Evolutionary conservation across 2,797 vertebrate genomes (phyloP), one percentile per base, ranked within the genome.

Genomic region (Sebastes nivosus): DNA sequence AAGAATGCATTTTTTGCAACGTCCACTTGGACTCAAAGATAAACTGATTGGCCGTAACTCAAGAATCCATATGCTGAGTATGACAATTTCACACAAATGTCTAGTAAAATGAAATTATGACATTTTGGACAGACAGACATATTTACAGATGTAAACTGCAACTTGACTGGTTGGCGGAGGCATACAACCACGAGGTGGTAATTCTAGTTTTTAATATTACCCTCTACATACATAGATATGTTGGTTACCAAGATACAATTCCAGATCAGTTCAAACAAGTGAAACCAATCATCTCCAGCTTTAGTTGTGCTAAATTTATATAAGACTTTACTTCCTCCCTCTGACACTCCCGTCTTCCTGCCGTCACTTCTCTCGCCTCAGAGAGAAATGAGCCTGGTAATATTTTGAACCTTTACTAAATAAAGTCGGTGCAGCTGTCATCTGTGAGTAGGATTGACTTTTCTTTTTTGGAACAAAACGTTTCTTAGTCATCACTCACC

Each of bases 351-450:
- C 10, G 18, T 67, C 13, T 76, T 24, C 32, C 57, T 60, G 30
- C 46, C 9, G 4, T 70, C 66, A 59, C 42, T 29, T 30, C 34
- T 58, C 16, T 13, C 63, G 30, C 30, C 30, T 59, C 61, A 42
- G 52, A 63, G 18, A 68, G 36, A 61, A 42, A 66, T 54, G 57
- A 83, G 55, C 55, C 57, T 32, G 54, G 20, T 60, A 36, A 76
- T 78, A 66, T 78, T 58, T 74, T 34, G 63, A 81, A 59, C 32
- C 52, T 79, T 71, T 68, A 14, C 52, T 69, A 63, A 82, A 84
- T 75, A 75, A 82, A 84, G 63, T 77, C 75, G 30, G 34, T 5
- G 34, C 83, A 57, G 73, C 74, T 84, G 74, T 84, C 80, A 68
- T 67, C 32, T 70, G 16, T 78, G 55, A 82, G 67, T 55, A 25